Evolutionary conservation across 2,797 vertebrate species (phyloP).

Genomic region (Dendrocincla tyrannina): DNA sequence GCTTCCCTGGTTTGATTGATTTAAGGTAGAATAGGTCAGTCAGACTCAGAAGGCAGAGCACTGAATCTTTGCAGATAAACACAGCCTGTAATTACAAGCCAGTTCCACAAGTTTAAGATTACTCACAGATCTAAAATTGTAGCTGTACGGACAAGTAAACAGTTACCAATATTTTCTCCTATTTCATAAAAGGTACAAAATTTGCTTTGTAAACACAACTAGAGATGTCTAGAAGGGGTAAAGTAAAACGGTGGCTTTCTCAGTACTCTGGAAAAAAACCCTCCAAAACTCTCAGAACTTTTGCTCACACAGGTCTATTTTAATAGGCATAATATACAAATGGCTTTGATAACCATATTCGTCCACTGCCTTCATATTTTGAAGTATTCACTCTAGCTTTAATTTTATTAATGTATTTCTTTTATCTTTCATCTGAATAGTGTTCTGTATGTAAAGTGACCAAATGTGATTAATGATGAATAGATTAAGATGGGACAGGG

Average conservation of each 20-base stretch:
- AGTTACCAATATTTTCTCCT: not conserved
- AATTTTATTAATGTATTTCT: conserved; percentile 82
- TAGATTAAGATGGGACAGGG: conserved; percentile 82
- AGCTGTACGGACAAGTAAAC: not conserved
- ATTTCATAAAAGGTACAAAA: not conserved
- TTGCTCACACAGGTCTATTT: conserved; percentile 25
- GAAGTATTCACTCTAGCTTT: conserved; percentile 72
- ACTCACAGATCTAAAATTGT: not conserved
- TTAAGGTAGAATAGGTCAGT: not conserved
- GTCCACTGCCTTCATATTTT: conserved; percentile 72
- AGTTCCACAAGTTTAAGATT: not conserved
- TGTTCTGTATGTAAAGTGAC: conserved; percentile 82
- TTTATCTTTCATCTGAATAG: conserved; percentile 81
- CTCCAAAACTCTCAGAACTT: not conserved
- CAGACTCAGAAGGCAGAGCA: not conserved
- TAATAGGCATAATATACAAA: conserved; percentile 43
- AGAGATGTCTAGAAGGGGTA: not conserved
- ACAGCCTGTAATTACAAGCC: not conserved
- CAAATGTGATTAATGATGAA: conserved; percentile 85
- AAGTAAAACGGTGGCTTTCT: not conserved
- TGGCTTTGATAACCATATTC: conserved; percentile 67
- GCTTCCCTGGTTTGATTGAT: not conserved
- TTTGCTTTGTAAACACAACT: not conserved
- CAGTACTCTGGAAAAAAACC: not conserved
- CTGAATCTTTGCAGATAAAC: not conserved